Conservation (phyloP, 53 echinoderm and acorn worm genomes). For the Zoroaster sp. region DNA sequence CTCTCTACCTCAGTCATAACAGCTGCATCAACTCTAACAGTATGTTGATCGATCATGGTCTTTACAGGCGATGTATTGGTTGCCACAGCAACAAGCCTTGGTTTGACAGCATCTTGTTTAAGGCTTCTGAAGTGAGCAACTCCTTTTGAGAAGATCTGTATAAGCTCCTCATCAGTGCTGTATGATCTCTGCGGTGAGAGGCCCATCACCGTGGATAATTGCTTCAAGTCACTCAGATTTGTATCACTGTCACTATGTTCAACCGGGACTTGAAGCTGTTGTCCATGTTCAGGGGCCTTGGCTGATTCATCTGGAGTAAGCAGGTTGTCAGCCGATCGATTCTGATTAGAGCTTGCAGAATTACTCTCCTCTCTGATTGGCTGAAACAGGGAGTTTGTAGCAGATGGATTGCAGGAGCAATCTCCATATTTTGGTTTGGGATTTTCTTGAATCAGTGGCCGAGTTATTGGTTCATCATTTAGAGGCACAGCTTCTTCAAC, state of each 20-base stretch:
- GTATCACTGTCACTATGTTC: constrained; percentile 3
- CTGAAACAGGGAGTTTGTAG: constrained; percentile 35
- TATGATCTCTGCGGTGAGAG: constrained; percentile 47
- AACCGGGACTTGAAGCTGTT: background rate
- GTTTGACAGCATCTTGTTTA: constrained; percentile 30
- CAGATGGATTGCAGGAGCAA: background rate
- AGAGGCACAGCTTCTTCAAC: constrained; percentile 34
- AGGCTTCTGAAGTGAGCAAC: constrained; percentile 32
- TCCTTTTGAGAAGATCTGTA: constrained; percentile 61
- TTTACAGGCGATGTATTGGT: constrained; percentile 68
- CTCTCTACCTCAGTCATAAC: constrained; percentile 7
- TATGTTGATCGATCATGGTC: background rate
- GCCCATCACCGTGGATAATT: constrained; percentile 30
- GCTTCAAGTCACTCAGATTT: constrained; percentile 11
- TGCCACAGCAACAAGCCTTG: constrained; percentile 4
- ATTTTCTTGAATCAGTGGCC: constrained; percentile 4
- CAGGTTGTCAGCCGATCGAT: constrained; percentile 11
- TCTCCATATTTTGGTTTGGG: background rate
- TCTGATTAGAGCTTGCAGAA: constrained; percentile 15
- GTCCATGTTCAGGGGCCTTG: constrained; percentile 14
- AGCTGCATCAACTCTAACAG: constrained; percentile 10
- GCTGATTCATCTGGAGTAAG: background rate
- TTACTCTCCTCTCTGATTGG: constrained; percentile 42
- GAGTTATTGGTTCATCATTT: constrained; percentile 45
- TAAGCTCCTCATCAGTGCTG: constrained; percentile 72